These are phyloP conservation scores for Cataglyphis livida DNA, from an alignment of 2,888 invertebrate genomes.

Conservation along the genomic window DNA sequence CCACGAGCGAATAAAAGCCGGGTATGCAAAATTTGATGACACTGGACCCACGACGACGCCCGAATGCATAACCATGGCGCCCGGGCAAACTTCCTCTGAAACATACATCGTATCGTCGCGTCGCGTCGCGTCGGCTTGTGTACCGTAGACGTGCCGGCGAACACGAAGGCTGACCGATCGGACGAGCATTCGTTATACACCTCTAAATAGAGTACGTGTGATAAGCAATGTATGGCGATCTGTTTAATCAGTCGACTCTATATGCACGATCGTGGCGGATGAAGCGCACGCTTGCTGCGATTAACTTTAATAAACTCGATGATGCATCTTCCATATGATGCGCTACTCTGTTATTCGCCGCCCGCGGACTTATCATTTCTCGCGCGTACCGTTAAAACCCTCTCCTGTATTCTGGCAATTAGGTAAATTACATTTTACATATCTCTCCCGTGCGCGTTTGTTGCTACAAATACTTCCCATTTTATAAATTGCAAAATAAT, in stretches of 20 bases:
- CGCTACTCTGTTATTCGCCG: not conserved
- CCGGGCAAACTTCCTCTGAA: conserved; percentile 45
- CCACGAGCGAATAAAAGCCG: conserved; percentile 47
- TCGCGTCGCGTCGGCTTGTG: not conserved
- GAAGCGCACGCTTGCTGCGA: conserved; percentile 6
- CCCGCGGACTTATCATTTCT: conserved; percentile 18
- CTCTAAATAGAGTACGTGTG: conserved; percentile 45
- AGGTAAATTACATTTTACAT: not conserved
- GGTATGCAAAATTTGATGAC: conserved; percentile 53
- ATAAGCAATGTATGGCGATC: conserved; percentile 48
- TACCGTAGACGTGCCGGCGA: conserved; percentile 16
- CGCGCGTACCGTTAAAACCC: not conserved
- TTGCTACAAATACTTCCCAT: not conserved
- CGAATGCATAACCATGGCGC: conserved; percentile 52
- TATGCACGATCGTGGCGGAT: conserved; percentile 27
- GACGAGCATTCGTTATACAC: conserved; percentile 41
- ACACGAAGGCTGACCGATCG: conserved; percentile 18
- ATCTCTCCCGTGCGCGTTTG: conserved; percentile 5
- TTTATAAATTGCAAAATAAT: not conserved
- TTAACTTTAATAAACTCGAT: conserved; percentile 36
- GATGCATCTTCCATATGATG: conserved; percentile 22
- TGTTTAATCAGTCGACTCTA: conserved; percentile 44
- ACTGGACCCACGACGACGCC: conserved; percentile 44
- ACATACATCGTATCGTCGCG: conserved; percentile 30
- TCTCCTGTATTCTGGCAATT: conserved; percentile 20